phyloP scores from a whole-genome alignment of 2,113 vertebrate species.

The Eudorcas thomsonii region DNA sequence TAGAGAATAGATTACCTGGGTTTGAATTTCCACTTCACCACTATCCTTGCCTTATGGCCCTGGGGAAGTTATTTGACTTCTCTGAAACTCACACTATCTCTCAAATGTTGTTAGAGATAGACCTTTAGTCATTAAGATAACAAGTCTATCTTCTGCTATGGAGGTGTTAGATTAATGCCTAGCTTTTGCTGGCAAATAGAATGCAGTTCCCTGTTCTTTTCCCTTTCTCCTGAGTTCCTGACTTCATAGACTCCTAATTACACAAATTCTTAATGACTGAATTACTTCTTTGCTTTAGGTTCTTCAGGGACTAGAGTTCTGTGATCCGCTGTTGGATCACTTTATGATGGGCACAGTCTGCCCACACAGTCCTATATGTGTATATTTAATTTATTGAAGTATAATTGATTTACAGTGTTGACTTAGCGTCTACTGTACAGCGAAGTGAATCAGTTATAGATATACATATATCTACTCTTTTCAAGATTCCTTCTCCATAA shows the following conservation, averaged over 20 bases:
- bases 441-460: not conserved
- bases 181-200: not conserved
- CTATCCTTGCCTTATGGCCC: not conserved
- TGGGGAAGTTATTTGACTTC: not conserved
- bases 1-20: not conserved
- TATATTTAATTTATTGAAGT: not conserved
- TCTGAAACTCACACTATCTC: not conserved
- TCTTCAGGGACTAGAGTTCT: not conserved
- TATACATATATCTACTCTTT: not conserved
- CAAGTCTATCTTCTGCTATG: not conserved
- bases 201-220: not conserved
- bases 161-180: not conserved
- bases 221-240: not conserved
- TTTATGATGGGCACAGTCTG: not conserved
- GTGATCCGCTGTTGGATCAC: not conserved
- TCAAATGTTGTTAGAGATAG: not conserved
- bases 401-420: not conserved
- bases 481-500: not conserved
- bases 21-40: not conserved
- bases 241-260: not conserved
- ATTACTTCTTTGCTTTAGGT: not conserved
- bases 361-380: not conserved
- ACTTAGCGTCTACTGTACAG: not conserved
- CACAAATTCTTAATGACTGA: not conserved
- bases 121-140: not conserved